Evolutionary conservation across 2,888 invertebrate species (phyloP), one percentile per base, ranked within the genome.

Genomic region (Acronicta alni): DNA sequence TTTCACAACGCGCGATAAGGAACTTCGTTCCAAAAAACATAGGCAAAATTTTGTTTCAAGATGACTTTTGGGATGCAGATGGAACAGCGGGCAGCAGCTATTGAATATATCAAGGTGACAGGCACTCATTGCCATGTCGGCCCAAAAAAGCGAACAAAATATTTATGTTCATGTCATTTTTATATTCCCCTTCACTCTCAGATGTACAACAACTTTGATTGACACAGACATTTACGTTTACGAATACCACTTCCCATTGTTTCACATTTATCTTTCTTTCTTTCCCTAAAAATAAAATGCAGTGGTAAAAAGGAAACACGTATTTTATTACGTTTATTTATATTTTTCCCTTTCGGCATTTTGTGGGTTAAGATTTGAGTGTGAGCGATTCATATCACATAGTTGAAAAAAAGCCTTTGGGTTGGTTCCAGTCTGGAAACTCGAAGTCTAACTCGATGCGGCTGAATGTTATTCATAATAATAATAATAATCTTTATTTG

Each of bases 201-300:
- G 41, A 20, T 16, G 44, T 43, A 58, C 38, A 47, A 2, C 18
- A 61, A 44, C 23, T 78, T 78, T 75, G 75, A 75, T 78, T 78
- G 75, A 78, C 79, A 78, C n/a, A 56, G 57, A 64, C 63, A 75
- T 64, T 75, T 65, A 62, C 57, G 16, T 61, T 57, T 59, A 57
- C 46, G 60, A 60, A 66, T 70, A 62, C 48, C 20, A n/a, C 57
- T 53, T 49, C 18, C 53, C 38, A 65, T 75, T 75, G 55, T 56
- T 61, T 56, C 35, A 15, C 57, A 75, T 75, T 75, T 75, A 78
- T 78, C 67, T 75, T 77, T 57, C 39, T 62, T 62, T 65, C 49
- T 60, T 77, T 56, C 45, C 57, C 49, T 48, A 54, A 26, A 26
- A 71, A 75, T 75, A 75, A 78, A 75, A 78, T 72, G 72, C 72